Evolutionary conservation across 1,140 invertebrate species (phyloP), one percentile per base, ranked within the genome.

Genomic region (Temnothorax longispinosus): DNA sequence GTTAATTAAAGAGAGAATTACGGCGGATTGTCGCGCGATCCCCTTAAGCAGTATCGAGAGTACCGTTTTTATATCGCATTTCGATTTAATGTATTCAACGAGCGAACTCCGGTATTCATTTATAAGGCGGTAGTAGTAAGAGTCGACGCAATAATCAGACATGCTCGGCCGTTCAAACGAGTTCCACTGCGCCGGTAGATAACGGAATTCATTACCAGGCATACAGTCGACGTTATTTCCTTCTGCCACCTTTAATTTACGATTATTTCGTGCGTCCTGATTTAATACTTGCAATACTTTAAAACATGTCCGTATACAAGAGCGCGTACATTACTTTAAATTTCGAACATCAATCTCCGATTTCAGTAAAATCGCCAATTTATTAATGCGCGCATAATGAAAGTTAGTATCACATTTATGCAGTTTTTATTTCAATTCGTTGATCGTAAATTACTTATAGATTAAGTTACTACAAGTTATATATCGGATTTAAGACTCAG

Each of bases 91-190:
- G 54, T 84, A 84, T 84, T 74, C 80, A 84, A 84, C 69, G 80
- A 18, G 13, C 54, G 54, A 60, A 75, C 54, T 72, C 44, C 50
- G 27, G 41, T 75, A 32, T 62, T 84, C 80, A 84, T 84, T 84
- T 84, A 75, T 84, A 84, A 84, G 32, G 80, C 69, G 38, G 80
- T 41, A 78, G 58, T 85, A 38, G 82, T 78, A 64, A 78, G 62
- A 78, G 82, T 78, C 82, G 72, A 47, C 75, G 82, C 82, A 85
- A 78, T 85, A 78, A 85, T 85, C 82, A 78, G 82, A 78, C 74
- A 78, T 47, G 82, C 58, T 78, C 47, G 82, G 50, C 74, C 50
- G 47, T 78, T 65, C 71, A 75, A 85, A 85, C 74, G 62, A 77
- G 82, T 85, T 85, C n/a, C 80, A 65, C 58, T 85, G 74, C 75